Evolutionary conservation across 2,113 vertebrate genomes (phyloP), one percentile per base, ranked within the genome.

Genomic region (Hylia prasina): DNA sequence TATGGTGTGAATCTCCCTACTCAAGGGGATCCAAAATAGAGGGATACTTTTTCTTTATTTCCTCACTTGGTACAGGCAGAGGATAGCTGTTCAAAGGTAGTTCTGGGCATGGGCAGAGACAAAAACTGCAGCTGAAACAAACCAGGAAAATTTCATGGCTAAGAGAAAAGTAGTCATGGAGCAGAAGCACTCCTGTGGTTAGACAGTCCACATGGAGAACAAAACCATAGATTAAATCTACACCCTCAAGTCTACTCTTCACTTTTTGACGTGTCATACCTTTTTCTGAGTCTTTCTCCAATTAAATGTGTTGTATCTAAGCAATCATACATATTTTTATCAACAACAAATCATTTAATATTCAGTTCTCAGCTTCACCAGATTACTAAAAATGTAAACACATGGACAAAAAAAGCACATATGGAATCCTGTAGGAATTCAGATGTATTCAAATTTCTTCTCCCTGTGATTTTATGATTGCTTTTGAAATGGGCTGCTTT

Each of bases 401-500:
- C 30, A 35, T 5, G 22, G 69, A 64, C 16, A 51, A 90, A 86
- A 90, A 86, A 90, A 87, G 37, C 73, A 76, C 82, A 95, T 69
- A 92, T 30, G 63, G 89, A 91, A 96, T 91, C 88, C 92, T 92
- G 14, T 1, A 96, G 82, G 85, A 94, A 96, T 95, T 95, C 40
- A 94, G 90, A 95, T 75, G 31, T 71, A 94, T 95, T 96, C 94
- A 89, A 70, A 96, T 94, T 94, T 93, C 56, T 87, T 89, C 70
- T 96, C 86, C 37, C 57, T 72, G 65, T 92, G 90, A 94, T 91
- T 95, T 92, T 94, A 95, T 80, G 83, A 95, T 63, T 69, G 73
- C 70, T 83, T 96, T 95, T 95, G 89, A 95, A 97, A 92, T 58
- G 54, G 90, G 31, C 21, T 91, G 47, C 69, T 96, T 96, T 97